Evolutionary conservation across 2,113 vertebrate genomes (phyloP), one percentile per base, ranked within the genome.

Genomic region (Hippocampus abdominalis): DNA sequence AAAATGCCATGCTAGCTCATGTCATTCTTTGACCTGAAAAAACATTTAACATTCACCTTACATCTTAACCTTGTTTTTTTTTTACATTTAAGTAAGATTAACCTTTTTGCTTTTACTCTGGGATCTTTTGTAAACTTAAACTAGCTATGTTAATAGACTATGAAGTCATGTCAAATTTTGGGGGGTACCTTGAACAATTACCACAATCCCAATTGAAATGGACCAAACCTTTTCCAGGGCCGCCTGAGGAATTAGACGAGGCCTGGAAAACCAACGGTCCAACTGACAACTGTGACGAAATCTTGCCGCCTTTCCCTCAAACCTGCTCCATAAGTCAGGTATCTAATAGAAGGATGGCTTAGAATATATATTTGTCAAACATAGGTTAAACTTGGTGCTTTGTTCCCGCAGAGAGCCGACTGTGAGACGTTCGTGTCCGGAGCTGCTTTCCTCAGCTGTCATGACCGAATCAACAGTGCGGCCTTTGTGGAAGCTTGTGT

Each of bases 401-500:
- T 51, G 29, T 72, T 66, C 40, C 11, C 77, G 12, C 63, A 92
- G 89, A 76, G 0, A 20, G 12, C 61, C 1, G 0, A 74, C 4
- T 99, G 96, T 20, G 25, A 89, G 72, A 9, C 40, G 1, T 39
- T 94, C 65, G 89, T 98, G 78, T 79, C 42, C 1, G 82, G 76
- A 8, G 0, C 71, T 1, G 92, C 91, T 10, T 96, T 98, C 67
- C 9, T 21, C 8, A 91, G 84, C 72, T 99, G 97, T 73, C 72
- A 51, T 49, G 59, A 64, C 0, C 91, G 89, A 23, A 71, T 98
- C n/a, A 83, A 92, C 8, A 74, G 85, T 21, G 80, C 91, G 18
- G 77, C 42, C n/a, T 98, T 95, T 68, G 82, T 95, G 70, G 49
- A 82, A 9, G 94, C 93, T 39, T 98, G 96, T 70, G 20, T 75